Evolutionary conservation across 2,797 vertebrate genomes (phyloP), one percentile per base, ranked within the genome.

Genomic region (Xiphophorus birchmanni): DNA sequence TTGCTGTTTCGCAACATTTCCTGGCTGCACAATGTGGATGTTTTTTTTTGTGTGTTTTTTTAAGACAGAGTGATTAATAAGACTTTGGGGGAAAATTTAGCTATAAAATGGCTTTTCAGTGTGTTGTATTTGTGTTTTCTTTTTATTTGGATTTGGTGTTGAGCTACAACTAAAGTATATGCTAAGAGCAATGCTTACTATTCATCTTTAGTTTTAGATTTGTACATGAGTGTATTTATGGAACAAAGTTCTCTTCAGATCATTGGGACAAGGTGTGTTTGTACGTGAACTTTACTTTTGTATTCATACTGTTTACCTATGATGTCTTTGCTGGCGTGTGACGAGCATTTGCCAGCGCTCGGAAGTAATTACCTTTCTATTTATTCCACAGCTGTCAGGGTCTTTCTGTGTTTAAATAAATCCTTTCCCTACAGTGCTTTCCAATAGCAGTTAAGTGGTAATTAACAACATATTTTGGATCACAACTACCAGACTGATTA

Each of bases 41-140:
- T 78, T 82, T 87, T 91, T 90, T 82, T 85, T 23, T 48, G 15
- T 48, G 81, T 87, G 90, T 0, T 15, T 47, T 90, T 82, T 85
- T 82, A 87, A 87, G 84, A 76, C 78, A 52, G 50, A 48, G 80
- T 88, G 89, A 94, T 94, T 92, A 90, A 91, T 88, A 89, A 87
- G 78, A 87, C 79, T 74, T 85, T 75, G 71, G 79, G 78, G 78
- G 85, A 77, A 92, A 85, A 85, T 91, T 92, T 86, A 75, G 77
- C 58, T 76, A 76, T 78, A 47, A 90, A 90, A 96, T 93, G 82
- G 58, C 78, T 92, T 95, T 94, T 94, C 93, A 95, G 95, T 91
- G 94, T 94, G 92, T 29, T 72, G 80, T 84, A 77, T 89, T 89
- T 86, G 80, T 80, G 45, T 54, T 45, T 74, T 83, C 82, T 52